Evolutionary conservation across 1,140 invertebrate genomes (phyloP).

Genomic region (Drosophila willistoni): DNA sequence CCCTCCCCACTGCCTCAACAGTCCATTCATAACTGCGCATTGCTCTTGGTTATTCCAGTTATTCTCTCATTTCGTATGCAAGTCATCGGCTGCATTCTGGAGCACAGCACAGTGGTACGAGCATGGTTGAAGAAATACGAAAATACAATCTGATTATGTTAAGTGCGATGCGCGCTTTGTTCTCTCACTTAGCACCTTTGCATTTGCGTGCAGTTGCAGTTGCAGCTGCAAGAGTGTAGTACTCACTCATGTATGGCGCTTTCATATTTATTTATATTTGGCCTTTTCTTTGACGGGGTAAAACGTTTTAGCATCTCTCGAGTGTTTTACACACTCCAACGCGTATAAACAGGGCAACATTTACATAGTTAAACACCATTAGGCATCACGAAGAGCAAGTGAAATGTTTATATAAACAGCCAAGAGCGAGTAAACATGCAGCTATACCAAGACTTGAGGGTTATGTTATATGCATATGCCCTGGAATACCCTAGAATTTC

Average conservation of each 20-base stretch:
- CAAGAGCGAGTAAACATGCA: constrained; percentile 41
- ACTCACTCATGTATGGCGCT: constrained; percentile 65
- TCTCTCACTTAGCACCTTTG: constrained; percentile 60
- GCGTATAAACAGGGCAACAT: constrained; percentile 64
- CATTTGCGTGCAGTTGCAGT: neutral
- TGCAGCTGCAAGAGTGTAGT: constrained; percentile 14
- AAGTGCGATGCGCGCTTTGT: constrained; percentile 18
- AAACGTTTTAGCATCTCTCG: constrained; percentile 72
- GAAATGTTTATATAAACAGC: constrained; percentile 76
- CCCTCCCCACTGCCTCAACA: neutral
- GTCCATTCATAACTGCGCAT: constrained; percentile 73
- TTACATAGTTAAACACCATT: constrained; percentile 77
- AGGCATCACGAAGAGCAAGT: constrained; percentile 61
- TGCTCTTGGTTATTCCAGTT: constrained; percentile 65
- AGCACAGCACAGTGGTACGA: constrained; percentile 59
- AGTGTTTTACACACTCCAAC: constrained; percentile 58
- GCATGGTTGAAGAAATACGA: constrained; percentile 10
- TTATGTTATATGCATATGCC: neutral
- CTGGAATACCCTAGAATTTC: constrained; percentile 8
- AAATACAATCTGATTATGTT: constrained; percentile 34
- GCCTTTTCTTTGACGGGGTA: constrained; percentile 65
- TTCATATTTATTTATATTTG: constrained; percentile 78
- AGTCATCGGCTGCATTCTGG: constrained; percentile 64
- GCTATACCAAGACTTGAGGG: constrained; percentile 12
- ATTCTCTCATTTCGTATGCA: constrained; percentile 74